Evolutionary conservation across 2,797 vertebrate genomes (phyloP).

Genomic region (Spondyliosoma cantharus): DNA sequence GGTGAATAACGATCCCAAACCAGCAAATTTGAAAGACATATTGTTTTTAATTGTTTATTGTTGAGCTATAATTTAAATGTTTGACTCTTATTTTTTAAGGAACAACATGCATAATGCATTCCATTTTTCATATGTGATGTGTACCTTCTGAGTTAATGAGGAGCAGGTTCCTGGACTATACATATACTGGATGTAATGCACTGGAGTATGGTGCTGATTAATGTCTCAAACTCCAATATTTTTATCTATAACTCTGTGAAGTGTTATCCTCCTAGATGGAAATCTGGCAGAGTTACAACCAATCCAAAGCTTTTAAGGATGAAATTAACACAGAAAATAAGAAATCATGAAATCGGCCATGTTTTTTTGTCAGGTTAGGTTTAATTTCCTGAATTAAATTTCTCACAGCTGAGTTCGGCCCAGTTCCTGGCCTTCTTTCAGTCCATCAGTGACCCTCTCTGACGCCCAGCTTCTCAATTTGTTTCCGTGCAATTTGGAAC

Average conservation of each 20-base stretch:
- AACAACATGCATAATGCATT: neutral
- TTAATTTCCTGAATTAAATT: conserved; percentile 32
- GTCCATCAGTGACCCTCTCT: conserved; percentile 12
- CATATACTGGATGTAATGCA: neutral
- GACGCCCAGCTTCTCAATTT: neutral
- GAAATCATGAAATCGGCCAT: neutral
- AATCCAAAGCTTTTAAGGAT: neutral
- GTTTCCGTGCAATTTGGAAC: conserved; percentile 16
- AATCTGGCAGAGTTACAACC: conserved; percentile 1
- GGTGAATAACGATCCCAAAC: neutral
- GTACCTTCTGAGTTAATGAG: neutral
- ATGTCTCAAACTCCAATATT: neutral
- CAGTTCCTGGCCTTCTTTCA: conserved; percentile 6
- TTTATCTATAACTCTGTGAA: neutral
- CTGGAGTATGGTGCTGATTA: conserved; percentile 9
- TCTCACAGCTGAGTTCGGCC: conserved; percentile 10
- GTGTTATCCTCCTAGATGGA: neutral
- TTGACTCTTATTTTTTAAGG: neutral
- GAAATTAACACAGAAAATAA: neutral
- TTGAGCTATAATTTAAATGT: neutral
- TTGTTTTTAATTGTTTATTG: neutral
- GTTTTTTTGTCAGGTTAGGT: neutral
- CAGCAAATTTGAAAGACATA: neutral
- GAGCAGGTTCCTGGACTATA: neutral
- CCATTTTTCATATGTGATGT: neutral